Base-by-base conservation (phyloP, 2,888 invertebrate species). In the Oligia fasciuncula region DNA sequence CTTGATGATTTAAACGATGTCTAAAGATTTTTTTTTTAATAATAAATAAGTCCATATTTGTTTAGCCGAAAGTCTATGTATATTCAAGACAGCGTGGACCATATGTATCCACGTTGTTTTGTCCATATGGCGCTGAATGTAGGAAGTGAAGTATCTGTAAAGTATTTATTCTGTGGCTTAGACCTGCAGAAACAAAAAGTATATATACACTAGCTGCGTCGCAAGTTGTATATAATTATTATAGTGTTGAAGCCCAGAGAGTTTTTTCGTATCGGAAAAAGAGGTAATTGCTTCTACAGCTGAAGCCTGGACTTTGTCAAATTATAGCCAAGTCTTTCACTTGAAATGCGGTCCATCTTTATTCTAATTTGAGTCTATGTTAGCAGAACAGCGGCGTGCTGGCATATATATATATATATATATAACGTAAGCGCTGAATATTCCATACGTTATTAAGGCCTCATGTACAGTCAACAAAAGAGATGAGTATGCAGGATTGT, bases 121-220 rank as follows among this genome's bases (percentile, higher is more conserved):
- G 51, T 35, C n/a, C 51, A 6, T 60, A 66, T 19, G 17, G 13
- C 46, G 17, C 1, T 54, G 35, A 54, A 14, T 65, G 35, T 60
- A 35, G 11, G 40, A 62, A 67, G 35, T 86, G 23, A 23, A 73
- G 49, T 76, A 69, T 82, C 49, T 70, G 54, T 73, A 49, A 9
- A 76, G 51, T 76, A 82, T 69, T 51, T 85, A 83, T 35, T 83
- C 66, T 40, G 51, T 77, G 78, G 71, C 29, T 69, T 80, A 73
- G 66, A 63, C 5, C 19, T 70, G 49, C 49, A 67, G 73, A 9
- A 66, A 19, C 29, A 65, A 54, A 4, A 72, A 63, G 6, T 74
- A n/a, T 71, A 73, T 71, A 68, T 79, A 66, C 62, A 83, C 54
- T 78, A 83, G 68, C 79, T 84, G 79, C 79, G 79, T 84, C 74